Conservation (phyloP, 2,888 invertebrate genomes). For the Heteropelma amictum region DNA sequence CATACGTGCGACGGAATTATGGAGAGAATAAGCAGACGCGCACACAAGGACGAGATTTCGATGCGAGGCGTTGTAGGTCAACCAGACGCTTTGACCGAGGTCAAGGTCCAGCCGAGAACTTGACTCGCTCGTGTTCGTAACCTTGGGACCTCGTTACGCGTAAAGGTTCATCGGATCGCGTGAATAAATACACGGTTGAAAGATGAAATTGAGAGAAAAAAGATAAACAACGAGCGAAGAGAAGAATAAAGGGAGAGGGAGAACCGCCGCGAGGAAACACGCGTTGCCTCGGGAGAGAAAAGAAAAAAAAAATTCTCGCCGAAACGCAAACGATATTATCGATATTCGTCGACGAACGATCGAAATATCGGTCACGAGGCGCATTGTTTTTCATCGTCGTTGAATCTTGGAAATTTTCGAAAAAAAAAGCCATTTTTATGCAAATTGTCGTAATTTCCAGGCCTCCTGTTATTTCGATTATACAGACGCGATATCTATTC, state of each 20-base stretch:
- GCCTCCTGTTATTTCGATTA: neutral
- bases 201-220: constrained; percentile 12
- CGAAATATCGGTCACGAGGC: too few relatives aligned
- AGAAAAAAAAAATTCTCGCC: too few relatives aligned
- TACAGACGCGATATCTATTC: neutral
- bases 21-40: neutral
- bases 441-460: too few relatives aligned
- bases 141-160: constrained; percentile 55
- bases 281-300: too few relatives aligned
- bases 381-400: too few relatives aligned
- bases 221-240: neutral
- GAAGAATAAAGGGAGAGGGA: neutral
- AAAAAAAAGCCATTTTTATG: too few relatives aligned
- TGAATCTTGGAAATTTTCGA: too few relatives aligned
- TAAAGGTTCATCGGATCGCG: constrained; percentile 52
- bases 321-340: too few relatives aligned
- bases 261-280: too few relatives aligned
- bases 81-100: constrained; percentile 67
- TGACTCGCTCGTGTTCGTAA: constrained; percentile 45
- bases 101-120: constrained; percentile 72
- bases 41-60: constrained; percentile 35
- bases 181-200: constrained; percentile 15
- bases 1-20: constrained; percentile 4
- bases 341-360: too few relatives aligned
- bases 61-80: constrained; percentile 71